Conservation (phyloP, 2,888 invertebrate species). For the Caradrina clavipalpis region DNA sequence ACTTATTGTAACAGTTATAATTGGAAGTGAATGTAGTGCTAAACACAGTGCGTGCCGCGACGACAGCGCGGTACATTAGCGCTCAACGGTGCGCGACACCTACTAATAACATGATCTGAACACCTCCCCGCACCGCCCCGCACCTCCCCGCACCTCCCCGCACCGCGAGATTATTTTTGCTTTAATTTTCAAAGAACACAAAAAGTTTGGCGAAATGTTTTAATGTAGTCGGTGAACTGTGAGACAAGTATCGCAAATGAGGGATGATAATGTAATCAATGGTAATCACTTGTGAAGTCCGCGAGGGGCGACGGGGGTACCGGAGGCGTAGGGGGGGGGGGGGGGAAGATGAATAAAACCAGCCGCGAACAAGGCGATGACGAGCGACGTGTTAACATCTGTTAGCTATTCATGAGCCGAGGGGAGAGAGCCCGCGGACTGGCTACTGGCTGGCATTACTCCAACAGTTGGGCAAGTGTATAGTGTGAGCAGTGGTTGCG, state of each 20-base stretch:
- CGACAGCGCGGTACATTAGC: not conserved
- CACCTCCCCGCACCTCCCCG: too few relatives aligned
- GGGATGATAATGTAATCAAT: constrained; percentile 47
- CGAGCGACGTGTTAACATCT: constrained; percentile 31
- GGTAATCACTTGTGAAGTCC: constrained; percentile 38
- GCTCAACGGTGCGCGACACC: constrained; percentile 10
- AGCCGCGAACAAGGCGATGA: constrained; percentile 3
- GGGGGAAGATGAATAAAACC: not conserved
- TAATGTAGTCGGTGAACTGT: constrained; percentile 28
- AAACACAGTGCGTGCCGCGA: not conserved
- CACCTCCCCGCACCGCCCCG: not conserved
- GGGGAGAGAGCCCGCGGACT: not conserved
- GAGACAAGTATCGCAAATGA: constrained; percentile 36
- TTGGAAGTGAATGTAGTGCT: not conserved
- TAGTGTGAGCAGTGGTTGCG: too few relatives aligned
- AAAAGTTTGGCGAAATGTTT: constrained; percentile 18
- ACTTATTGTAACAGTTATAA: not conserved
- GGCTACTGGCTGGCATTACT: too few relatives aligned
- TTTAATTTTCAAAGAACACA: constrained; percentile 9
- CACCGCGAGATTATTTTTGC: constrained; percentile 1
- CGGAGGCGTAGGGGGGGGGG: too few relatives aligned
- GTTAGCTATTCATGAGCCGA: constrained; percentile 43
- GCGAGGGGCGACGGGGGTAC: not conserved
- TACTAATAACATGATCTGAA: constrained; percentile 5
- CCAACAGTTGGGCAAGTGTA: not conserved